Evolutionary conservation across 92 coral and sea anemone genomes (phyloP).

Genomic region (Hydrozoanthus gracilis): DNA sequence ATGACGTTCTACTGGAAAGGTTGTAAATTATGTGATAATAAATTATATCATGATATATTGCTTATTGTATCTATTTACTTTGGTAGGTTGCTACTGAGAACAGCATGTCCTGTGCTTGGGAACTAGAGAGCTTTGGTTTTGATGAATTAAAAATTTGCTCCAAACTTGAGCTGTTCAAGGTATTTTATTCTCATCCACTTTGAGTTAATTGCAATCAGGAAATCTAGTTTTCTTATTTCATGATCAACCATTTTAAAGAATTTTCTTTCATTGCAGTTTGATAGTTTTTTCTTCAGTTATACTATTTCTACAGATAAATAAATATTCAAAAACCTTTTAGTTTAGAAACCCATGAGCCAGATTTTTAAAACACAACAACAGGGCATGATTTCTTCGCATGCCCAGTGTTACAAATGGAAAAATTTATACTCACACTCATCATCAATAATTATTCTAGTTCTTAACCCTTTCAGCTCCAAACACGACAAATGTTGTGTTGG

Average conservation of each 20-base stretch:
- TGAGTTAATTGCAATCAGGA: too few species aligned
- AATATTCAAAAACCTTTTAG: background rate
- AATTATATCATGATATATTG: background rate
- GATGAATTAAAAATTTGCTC: slow-evolving; percentile 79
- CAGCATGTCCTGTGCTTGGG: slow-evolving; percentile 84
- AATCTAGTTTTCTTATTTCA: background rate
- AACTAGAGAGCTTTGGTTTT: slow-evolving; percentile 95
- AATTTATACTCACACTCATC: too few species aligned
- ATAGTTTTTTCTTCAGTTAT: too few species aligned
- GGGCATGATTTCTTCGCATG: too few species aligned
- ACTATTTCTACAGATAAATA: background rate
- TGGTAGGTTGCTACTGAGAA: slow-evolving; percentile 86
- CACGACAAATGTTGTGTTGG: too few species aligned
- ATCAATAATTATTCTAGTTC: too few species aligned
- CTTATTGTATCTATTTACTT: background rate
- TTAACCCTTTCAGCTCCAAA: too few species aligned
- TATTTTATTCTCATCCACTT: background rate
- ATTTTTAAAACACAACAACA: too few species aligned
- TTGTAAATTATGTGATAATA: background rate
- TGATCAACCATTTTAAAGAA: background rate
- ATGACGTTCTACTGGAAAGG: background rate
- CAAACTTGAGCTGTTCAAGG: slow-evolving; percentile 92
- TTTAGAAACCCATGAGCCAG: too few species aligned
- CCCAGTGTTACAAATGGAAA: too few species aligned
- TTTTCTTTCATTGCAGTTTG: too few species aligned